phyloP scores from a whole-genome alignment of 2,113 vertebrate genomes.

The Suricata suricatta region DNA sequence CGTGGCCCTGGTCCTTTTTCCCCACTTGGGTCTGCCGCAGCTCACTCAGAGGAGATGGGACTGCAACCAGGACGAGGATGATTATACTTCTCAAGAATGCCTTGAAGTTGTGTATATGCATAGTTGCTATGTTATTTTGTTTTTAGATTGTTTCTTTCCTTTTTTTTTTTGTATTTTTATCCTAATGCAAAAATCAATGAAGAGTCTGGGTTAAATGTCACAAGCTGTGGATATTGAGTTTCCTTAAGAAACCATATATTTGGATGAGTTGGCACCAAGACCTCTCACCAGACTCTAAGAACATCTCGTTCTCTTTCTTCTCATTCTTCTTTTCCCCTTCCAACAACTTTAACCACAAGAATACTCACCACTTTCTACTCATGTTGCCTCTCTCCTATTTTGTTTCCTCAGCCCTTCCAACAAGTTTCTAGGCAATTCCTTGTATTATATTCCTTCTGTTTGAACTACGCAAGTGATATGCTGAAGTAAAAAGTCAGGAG shows the following conservation, averaged over 20 bases:
- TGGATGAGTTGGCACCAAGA: slow-evolving; percentile 54
- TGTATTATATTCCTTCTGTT: not conserved
- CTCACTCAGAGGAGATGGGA: not conserved
- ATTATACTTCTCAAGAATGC: slow-evolving; percentile 1
- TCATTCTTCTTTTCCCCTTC: slow-evolving; percentile 57
- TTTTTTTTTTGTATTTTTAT: slow-evolving; percentile 55
- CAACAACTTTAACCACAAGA: slow-evolving; percentile 60
- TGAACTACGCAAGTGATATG: not conserved
- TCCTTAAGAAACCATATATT: slow-evolving; percentile 62
- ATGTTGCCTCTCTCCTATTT: not conserved
- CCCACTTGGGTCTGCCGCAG: not conserved
- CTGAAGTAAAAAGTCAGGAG: not conserved
- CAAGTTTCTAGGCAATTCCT: not conserved
- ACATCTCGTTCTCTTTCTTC: slow-evolving; percentile 43
- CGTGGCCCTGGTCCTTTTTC: not conserved
- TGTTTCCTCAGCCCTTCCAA: slow-evolving; percentile 4
- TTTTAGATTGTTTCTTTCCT: not conserved
- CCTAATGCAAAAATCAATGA: slow-evolving; percentile 62
- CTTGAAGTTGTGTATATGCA: slow-evolving; percentile 14
- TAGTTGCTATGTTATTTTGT: slow-evolving; percentile 46
- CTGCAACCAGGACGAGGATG: not conserved
- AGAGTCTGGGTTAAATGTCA: slow-evolving; percentile 43
- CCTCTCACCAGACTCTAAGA: slow-evolving; percentile 49
- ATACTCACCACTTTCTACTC: slow-evolving; percentile 1
- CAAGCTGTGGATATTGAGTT: slow-evolving; percentile 58